Base-by-base conservation (phyloP, 2,113 vertebrate genomes). In the Corydoras sp. region DNA sequence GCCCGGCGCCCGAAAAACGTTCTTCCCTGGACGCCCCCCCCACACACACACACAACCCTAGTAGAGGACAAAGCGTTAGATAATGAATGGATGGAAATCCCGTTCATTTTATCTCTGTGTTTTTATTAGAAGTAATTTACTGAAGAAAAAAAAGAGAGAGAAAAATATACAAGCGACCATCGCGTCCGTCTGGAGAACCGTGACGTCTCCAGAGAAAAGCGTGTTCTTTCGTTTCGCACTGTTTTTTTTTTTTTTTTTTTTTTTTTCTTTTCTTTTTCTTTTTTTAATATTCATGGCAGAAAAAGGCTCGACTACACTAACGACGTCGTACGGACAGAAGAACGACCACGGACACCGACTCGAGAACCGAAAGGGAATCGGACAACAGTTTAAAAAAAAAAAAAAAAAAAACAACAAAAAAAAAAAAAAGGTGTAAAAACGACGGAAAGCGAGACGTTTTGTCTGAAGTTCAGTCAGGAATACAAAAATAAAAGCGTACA, bases 111-210 rank as follows among this genome's bases (percentile, higher is more conserved):
- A 74, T 80, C 83, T 31, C 1, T 69, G 35, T 51, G 48, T 10
- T 61, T 79, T 79, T 83, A 89, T 88, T 89, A 89, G 84, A 89
- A 90, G 84, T 88, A 89, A 87, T 88, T 90, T 90, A 90, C 90
- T 90, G 90, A 86, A 89, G 88, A 83, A 67, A 76, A 76, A 75
- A 79, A 78, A 56, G 59, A 88, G 18, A 24, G 68, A 77, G 80
- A 73, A 69, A 81, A 88, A 89, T 83, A 81, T 86, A 89, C 87
- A 90, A 89, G 85, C 87, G 18, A 87, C 64, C 69, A 75, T 76
- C 69, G 56, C 83, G 82, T 79, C 85, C 89, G 77, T 82, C 80
- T 75, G 77, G 75, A 86, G 84, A 86, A 87, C 18, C 18, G 18
- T 1, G 18, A 86, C 87, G 85, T 84, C 84, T 86, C 35, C 4